Conservation (phyloP, 2,113 vertebrate genomes). For the Burhinus oedicnemus region DNA sequence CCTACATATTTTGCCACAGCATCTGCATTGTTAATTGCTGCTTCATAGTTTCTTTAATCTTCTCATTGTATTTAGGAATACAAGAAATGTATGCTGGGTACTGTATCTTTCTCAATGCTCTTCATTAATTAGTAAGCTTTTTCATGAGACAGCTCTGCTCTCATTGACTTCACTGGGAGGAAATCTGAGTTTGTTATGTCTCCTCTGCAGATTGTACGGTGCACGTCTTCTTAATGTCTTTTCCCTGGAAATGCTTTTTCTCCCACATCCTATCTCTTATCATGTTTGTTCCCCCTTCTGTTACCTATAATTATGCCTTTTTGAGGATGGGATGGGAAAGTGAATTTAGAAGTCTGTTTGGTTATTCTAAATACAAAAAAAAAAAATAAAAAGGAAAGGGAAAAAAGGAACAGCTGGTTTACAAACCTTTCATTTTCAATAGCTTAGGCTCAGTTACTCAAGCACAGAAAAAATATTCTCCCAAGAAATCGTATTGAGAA, state of each 20-base stretch:
- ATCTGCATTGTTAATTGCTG: neutral
- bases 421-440: neutral
- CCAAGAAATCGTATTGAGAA: neutral
- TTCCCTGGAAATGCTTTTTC: neutral
- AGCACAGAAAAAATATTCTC: neutral
- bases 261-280: neutral
- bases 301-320: neutral
- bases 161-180: neutral
- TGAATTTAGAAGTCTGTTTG: neutral
- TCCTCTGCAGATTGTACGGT: neutral
- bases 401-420: neutral
- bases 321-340: neutral
- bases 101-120: neutral
- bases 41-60: neutral
- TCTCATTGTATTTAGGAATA: neutral
- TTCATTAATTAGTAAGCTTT: neutral
- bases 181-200: rapidly evolving
- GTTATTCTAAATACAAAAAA: neutral
- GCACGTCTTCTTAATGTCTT: neutral
- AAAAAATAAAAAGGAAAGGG: neutral
- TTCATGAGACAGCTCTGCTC: neutral
- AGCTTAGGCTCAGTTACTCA: neutral
- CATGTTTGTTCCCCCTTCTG: neutral
- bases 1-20: neutral
- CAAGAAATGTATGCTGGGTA: neutral